Evolutionary conservation across 2,113 vertebrate species (phyloP), one percentile per base, ranked within the genome.

Genomic region (Apteryx owenii): DNA sequence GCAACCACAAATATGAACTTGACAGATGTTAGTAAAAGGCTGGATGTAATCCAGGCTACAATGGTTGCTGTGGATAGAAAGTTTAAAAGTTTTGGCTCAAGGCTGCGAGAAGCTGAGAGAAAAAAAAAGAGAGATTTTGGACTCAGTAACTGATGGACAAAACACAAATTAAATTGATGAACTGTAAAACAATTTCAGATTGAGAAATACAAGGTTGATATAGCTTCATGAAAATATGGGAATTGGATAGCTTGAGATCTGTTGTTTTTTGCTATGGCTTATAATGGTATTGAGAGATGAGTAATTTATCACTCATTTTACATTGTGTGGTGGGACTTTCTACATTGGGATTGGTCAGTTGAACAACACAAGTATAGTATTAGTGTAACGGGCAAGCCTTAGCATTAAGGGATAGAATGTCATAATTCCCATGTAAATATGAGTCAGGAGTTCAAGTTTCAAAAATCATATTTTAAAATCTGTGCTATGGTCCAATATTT

Each of bases 21-120:
- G 97, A 98, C 93, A 98, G 94, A 97, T 89, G 96, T 91, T 96
- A 88, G 85, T 81, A 95, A 95, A 98, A 94, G 76, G 17, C 44
- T 96, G 94, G 95, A 97, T 84, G 28, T 68, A 75, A 62, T 94
- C 95, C 97, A 93, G 88, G 51, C 90, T 95, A 42, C 56, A 79
- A 53, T 77, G 90, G 83, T 95, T 95, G 77, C 73, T 85, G 73
- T 93, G 82, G 90, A 93, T 73, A 94, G 36, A 95, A 89, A 96
- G 91, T 81, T 86, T 94, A 85, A 62, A 91, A 90, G 68, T 93
- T 95, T 92, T 98, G 72, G 62, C 95, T 97, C 68, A 85, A 91
- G 66, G 29, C 86, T 92, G 40, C 54, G 93, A 95, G 82, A 90
- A 89, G 12, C 33, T 91, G 50, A 84, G 29, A 2, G 44, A 7